Evolutionary conservation across 2,113 vertebrate genomes (phyloP), one percentile per base, ranked within the genome.

Genomic region (Rhizomys pruinosus): DNA sequence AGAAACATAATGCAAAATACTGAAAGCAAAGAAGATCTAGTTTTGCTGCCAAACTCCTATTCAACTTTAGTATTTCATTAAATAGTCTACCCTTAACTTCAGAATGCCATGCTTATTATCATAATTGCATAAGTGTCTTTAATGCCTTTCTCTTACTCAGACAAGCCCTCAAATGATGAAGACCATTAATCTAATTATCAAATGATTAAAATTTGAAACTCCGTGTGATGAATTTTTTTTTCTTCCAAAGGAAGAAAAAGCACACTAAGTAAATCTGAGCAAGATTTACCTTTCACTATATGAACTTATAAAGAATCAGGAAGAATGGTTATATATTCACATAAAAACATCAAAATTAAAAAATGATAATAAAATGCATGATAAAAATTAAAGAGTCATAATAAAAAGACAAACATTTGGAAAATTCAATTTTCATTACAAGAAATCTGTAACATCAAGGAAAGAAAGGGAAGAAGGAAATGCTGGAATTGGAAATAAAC

Each of bases 81-180:
- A 77, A 77, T 61, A 87, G 34, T 86, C 85, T 94, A 80, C 29
- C 22, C 64, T 90, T 86, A n/a, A 82, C 84, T 94, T 74, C 25
- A 42, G 72, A 85, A 87, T 92, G 61, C 4, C 57, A 74, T 42
- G 27, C 17, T 78, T 89, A 66, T 89, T 52, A 79, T 81, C 71
- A 73, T 44, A 90, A 88, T 88, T 92, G 39, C 32, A 5, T 90
- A 93, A 92, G 10, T 82, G 55, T 89, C 77, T 90, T 89, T 64
- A 86, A 22, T 90, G 71, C 23, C 73, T 95, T 94, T 91, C 74
- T 66, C 74, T 90, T 85, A 57, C 10, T 55, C 32, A 73, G 15
- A 59, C n/a, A 37, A 95, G 69, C 27, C 92, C 34, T 80, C 42
- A 74, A 92, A 78, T 74, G 47, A 93, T 82, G 89, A 97, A 95